A percentile compares a stretch with the other conserved stretches of the same genome.
phyloP scores from a whole-genome alignment of 2,797 vertebrate species.

The Pipistrellus pygmaeus region DNA sequence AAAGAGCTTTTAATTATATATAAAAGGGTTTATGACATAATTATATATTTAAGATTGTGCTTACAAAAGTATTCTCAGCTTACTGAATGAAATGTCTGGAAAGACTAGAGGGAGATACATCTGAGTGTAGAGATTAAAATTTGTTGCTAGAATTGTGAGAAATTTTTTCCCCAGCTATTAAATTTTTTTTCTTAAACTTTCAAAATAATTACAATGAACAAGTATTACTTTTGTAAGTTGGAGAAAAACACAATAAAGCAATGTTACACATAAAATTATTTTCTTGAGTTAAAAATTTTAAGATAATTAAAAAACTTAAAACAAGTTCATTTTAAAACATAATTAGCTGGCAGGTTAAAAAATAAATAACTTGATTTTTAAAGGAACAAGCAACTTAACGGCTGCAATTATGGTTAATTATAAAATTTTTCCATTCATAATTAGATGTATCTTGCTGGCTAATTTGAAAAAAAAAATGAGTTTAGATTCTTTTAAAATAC shows the following conservation, averaged over 20 bases:
- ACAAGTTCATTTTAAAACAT: neutral
- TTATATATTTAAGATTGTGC: slow-evolving; percentile 14
- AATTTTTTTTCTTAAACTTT: slow-evolving; percentile 46
- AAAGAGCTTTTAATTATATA: slow-evolving; percentile 52
- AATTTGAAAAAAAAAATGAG: neutral
- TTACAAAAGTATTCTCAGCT: neutral
- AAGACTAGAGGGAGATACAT: neutral
- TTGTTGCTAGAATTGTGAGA: slow-evolving; percentile 23
- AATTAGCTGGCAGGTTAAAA: neutral
- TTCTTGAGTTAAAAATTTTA: slow-evolving; percentile 29
- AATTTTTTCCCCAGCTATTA: neutral
- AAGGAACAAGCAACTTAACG: neutral
- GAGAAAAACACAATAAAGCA: neutral
- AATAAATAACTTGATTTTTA: neutral
- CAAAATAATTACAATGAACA: slow-evolving; percentile 29
- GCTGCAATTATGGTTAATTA: neutral
- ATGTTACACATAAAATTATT: slow-evolving; percentile 12
- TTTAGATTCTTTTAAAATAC: neutral
- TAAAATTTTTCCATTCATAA: neutral
- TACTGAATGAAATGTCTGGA: neutral
- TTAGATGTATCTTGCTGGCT: neutral
- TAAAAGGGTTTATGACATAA: neutral
- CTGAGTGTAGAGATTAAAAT: neutral
- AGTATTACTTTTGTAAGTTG: slow-evolving; percentile 5
- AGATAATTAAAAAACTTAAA: neutral